Conservation (phyloP, 37 sponge, comb jelly and placozoan genomes). For the Eunapius fragilis region DNA sequence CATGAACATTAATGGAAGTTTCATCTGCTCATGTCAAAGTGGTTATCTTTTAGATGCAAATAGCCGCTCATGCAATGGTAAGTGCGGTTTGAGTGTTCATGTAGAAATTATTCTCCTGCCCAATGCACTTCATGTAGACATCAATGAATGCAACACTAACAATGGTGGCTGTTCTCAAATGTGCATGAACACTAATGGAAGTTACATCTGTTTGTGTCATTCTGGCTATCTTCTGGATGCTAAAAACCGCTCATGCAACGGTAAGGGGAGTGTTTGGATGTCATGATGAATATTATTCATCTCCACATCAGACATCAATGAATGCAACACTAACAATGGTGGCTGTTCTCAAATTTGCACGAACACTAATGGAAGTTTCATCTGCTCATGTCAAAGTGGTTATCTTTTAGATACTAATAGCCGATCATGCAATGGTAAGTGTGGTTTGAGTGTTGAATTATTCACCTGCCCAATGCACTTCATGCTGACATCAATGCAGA, state of each 20-base stretch:
- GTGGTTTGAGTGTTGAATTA: too few species aligned
- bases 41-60: slow-evolving; percentile 8
- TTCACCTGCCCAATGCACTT: too few species aligned
- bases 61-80: neutral
- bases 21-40: slow-evolving; percentile 10
- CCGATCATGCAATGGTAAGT: too few species aligned
- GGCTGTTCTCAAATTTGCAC: slow-evolving; percentile 13
- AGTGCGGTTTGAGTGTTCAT: too few species aligned
- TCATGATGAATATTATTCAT: neutral
- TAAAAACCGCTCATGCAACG: neutral
- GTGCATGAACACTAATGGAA: slow-evolving; percentile 2
- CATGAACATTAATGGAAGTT: slow-evolving; percentile 13
- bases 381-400: slow-evolving; percentile 8
- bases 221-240: slow-evolving; percentile 15
- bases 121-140: neutral
- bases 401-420: neutral
- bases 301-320: slow-evolving; percentile 8
- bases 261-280: neutral
- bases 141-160: slow-evolving; percentile 12
- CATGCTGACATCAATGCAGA: slow-evolving; percentile 15
- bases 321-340: slow-evolving; percentile 7
- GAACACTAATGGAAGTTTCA: slow-evolving; percentile 1
- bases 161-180: slow-evolving; percentile 21
- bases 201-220: slow-evolving; percentile 6
- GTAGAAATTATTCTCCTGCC: too few species aligned